Evolutionary conservation across 2,797 vertebrate species (phyloP), one percentile per base, ranked within the genome.

Genomic region (Centropyge bicolor): DNA sequence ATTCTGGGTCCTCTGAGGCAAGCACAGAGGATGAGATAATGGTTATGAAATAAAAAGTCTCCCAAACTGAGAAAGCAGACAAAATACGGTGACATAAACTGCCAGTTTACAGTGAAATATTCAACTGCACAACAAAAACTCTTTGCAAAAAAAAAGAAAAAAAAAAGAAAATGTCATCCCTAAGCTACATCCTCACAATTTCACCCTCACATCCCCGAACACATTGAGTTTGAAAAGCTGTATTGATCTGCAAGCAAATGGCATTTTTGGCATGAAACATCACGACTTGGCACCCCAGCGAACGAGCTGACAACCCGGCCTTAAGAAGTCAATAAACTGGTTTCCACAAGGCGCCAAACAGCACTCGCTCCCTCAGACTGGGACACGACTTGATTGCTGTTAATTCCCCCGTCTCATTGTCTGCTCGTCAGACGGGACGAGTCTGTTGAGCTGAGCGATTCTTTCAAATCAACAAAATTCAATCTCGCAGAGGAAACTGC

Each of bases 11-110:
- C 86, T 78, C 73, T 12, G 73, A 88, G 84, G 65, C 61, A 59
- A 65, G 63, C 54, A n/a, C 60, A 73, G 78, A 76, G 71, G 66
- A 77, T 43, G 75, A 84, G 76, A 88, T 88, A 87, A 90, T 83
- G 83, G 65, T 81, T 74, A 78, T 68, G 79, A 78, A 86, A 85
- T 88, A 78, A 88, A 31, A 89, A 84, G 61, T 82, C 86, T 66
- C 52, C 67, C 56, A 67, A 77, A 85, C 38, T 74, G 78, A 68
- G 74, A 75, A 81, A 78, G 67, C 52, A 77, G 73, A 85, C 80
- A 73, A 62, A 80, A 72, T 13, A 52, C 5, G 8, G 67, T 27
- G 75, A 70, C 81, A 66, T 62, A 83, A 87, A 83, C 70, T 81
- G 65, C 73, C 82, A 69, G 81, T 65, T 79, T 79, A 41, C 61